Base-by-base conservation (phyloP, 2,797 vertebrate genomes). In the Rhynchotus rufescens region DNA sequence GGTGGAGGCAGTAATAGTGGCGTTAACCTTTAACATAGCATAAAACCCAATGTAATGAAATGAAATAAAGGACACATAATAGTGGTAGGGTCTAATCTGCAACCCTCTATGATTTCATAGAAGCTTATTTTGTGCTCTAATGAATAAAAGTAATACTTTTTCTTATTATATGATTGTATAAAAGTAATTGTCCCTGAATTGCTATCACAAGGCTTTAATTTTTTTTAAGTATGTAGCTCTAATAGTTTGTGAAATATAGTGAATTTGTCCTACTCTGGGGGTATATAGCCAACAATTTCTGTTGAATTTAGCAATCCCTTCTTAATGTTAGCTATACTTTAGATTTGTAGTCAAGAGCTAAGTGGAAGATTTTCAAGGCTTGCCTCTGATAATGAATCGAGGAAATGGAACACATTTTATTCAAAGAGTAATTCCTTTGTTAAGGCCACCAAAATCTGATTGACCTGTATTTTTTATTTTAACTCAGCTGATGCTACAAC, bases 11-110 rank as follows among this genome's bases (percentile, higher is more conserved):
- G 61, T 86, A 94, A 86, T 87, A 65, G 38, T 68, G 19, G 13
- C 25, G 69, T 80, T 93, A 93, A 94, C 89, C 71, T 94, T 94
- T 91, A 93, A 69, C 73, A 56, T 23, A 62, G 26, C 36, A 86
- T 91, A 84, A 94, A 93, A 80, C 6, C 28, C 54, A 72, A 1
- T 10, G 36, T 65, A 92, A 89, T 81, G 6, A 89, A 91, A 89
- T 56, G 7, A 96, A 90, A 86, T 88, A 72, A 88, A 76, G 19
- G 7, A 54, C 42, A 74, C 3, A 56, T 40, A 81, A 57, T 13
- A 75, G 23, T 19, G 9, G 16, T 36, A 75, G 22, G 10, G 6
- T 76, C 36, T 94, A 89, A 92, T 90, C 89, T 95, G 28, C 16
- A 71, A n/a, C 45, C 71, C 5, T 69, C 10, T 23, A 45, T 64